phyloP scores from a whole-genome alignment of 2,888 invertebrate species.

The Anticlea derivata region DNA sequence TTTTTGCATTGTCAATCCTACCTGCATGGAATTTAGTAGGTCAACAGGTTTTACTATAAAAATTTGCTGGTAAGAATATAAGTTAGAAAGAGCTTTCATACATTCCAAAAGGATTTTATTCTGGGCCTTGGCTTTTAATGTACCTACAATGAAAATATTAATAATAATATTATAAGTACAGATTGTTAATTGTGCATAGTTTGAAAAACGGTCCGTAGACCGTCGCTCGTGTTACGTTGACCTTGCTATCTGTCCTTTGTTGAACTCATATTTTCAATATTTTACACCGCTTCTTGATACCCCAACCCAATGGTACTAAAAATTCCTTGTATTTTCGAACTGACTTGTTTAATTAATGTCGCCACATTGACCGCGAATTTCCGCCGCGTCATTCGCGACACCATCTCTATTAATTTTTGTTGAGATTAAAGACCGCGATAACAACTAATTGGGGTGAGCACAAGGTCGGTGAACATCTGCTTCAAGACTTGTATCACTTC shows the following conservation, averaged over 20 bases:
- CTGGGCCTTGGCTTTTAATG: too few species aligned
- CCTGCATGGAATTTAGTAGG: too few species aligned
- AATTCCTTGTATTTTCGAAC: not conserved
- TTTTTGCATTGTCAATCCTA: too few species aligned
- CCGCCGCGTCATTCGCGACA: slow-evolving; percentile 62
- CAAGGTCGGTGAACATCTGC: slow-evolving; percentile 60
- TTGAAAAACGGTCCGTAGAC: too few species aligned
- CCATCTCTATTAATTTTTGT: slow-evolving; percentile 68
- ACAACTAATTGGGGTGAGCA: slow-evolving; percentile 70
- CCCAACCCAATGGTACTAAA: not conserved
- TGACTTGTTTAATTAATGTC: slow-evolving; percentile 13
- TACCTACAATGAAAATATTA: too few species aligned
- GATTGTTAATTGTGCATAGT: too few species aligned
- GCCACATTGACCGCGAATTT: slow-evolving; percentile 47
- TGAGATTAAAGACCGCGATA: slow-evolving; percentile 64
- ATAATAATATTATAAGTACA: too few species aligned
- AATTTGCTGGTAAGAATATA: too few species aligned
- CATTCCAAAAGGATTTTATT: too few species aligned
- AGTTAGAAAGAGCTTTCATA: too few species aligned
- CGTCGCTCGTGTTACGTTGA: too few species aligned
- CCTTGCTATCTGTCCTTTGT: not conserved
- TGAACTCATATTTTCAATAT: not conserved
- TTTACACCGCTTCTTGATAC: slow-evolving; percentile 24
- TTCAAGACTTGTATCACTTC: slow-evolving; percentile 9
- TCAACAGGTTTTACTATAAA: too few species aligned